phyloP scores from a whole-genome alignment of 2,888 invertebrate genomes.

The Orthosia gothica region DNA sequence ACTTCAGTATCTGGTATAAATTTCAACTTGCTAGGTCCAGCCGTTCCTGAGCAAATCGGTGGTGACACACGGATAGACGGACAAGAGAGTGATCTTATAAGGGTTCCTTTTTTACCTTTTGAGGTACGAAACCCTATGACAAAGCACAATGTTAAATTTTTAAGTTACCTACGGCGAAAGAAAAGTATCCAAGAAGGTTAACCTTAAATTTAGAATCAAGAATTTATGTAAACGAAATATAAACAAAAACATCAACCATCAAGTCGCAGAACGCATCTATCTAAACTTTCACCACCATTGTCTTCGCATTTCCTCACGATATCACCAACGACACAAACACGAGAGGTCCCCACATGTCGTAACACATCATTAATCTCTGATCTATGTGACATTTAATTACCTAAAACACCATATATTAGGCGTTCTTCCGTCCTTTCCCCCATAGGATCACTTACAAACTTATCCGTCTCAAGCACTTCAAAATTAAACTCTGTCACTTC shows the following conservation, averaged over 20 bases:
- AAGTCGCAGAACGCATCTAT: slow-evolving; percentile 46
- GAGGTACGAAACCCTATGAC: too few relatives aligned
- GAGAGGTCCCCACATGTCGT: slow-evolving; percentile 79
- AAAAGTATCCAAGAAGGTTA: too few relatives aligned
- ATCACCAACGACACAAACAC: slow-evolving; percentile 67
- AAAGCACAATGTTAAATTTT: too few relatives aligned
- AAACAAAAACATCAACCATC: neutral
- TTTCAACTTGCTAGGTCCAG: too few relatives aligned
- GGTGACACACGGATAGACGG: too few relatives aligned
- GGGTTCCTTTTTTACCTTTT: too few relatives aligned
- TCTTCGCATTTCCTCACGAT: slow-evolving; percentile 57
- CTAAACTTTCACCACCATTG: slow-evolving; percentile 36
- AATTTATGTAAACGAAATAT: neutral
- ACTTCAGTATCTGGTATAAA: too few relatives aligned
- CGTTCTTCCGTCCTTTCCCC: slow-evolving; percentile 88
- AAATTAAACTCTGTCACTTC: slow-evolving; percentile 60
- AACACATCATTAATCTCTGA: slow-evolving; percentile 91
- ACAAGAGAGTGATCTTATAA: too few relatives aligned
- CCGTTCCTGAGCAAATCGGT: too few relatives aligned
- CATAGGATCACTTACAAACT: slow-evolving; percentile 74
- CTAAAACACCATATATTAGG: slow-evolving; percentile 91
- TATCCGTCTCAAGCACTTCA: slow-evolving; percentile 42
- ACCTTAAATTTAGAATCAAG: too few relatives aligned
- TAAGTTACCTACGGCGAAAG: too few relatives aligned
- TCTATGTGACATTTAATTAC: slow-evolving; percentile 92